Conservation (phyloP, 2,888 invertebrate genomes). For the Drosophila lutescens region DNA sequence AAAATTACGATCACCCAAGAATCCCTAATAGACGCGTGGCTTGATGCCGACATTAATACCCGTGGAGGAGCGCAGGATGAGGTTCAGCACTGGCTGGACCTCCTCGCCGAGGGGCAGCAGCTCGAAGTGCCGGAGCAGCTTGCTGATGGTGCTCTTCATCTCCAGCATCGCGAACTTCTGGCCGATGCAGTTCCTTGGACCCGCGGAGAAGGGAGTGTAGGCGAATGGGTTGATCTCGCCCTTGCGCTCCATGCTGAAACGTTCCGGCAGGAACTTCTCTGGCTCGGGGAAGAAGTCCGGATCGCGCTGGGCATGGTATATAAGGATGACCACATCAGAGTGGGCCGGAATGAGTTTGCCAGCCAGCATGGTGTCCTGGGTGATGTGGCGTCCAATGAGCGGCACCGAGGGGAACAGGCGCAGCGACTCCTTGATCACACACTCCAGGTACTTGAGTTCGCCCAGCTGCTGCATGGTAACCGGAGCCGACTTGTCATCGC, state of each 20-base stretch:
- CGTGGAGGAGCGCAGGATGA: conserved; percentile 73
- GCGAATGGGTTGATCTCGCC: conserved; percentile 83
- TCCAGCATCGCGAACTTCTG: conserved; percentile 83
- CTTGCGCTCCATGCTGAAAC: conserved; percentile 65
- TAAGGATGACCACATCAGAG: conserved; percentile 67
- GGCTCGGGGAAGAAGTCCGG: conserved; percentile 78
- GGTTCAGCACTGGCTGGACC: conserved; percentile 68
- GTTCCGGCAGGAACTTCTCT: conserved; percentile 78
- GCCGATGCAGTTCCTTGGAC: conserved; percentile 83
- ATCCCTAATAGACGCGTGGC: conserved; percentile 57
- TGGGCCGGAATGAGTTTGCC: conserved; percentile 76
- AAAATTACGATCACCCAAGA: neutral
- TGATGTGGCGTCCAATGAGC: conserved; percentile 86
- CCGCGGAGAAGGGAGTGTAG: conserved; percentile 82
- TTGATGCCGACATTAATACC: conserved; percentile 76
- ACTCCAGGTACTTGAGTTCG: conserved; percentile 85
- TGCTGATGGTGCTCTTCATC: conserved; percentile 80
- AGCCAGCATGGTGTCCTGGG: conserved; percentile 83
- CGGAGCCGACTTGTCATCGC: conserved; percentile 64
- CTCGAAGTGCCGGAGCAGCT: conserved; percentile 78
- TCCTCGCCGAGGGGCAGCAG: conserved; percentile 74
- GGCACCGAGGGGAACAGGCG: conserved; percentile 88
- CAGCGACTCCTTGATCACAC: conserved; percentile 88
- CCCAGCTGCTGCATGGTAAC: conserved; percentile 71
- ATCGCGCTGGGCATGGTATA: conserved; percentile 77